Evolutionary conservation across 2,888 invertebrate species (phyloP).

Genomic region (Drosophila macrospina): DNA sequence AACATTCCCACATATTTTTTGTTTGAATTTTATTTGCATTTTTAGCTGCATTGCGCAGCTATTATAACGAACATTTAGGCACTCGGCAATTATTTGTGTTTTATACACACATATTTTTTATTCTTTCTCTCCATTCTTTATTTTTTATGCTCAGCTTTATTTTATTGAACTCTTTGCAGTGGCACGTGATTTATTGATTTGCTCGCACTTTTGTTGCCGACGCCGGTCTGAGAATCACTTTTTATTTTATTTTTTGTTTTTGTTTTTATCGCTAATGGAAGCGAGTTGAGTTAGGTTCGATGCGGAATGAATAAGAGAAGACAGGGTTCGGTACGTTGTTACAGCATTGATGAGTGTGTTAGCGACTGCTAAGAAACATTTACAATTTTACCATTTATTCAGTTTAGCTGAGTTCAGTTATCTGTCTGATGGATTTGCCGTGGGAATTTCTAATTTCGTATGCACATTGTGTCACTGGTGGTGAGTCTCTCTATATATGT

Average conservation of each 20-base stretch:
- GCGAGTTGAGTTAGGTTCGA: constrained; percentile 64
- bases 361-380: constrained; percentile 62
- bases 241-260: not conserved
- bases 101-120: constrained; percentile 18
- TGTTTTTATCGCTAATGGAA: constrained; percentile 69
- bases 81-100: constrained; percentile 27
- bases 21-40: not conserved
- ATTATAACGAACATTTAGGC: constrained; percentile 60
- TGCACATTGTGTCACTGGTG: constrained; percentile 68
- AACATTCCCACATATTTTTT: not conserved
- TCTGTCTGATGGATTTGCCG: constrained; percentile 73
- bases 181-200: constrained; percentile 76
- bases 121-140: not conserved
- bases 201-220: constrained; percentile 41
- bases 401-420: constrained; percentile 7
- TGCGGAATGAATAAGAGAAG: constrained; percentile 38
- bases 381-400: constrained; percentile 12
- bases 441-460: constrained; percentile 78
- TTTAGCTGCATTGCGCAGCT: constrained; percentile 57
- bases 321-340: constrained; percentile 9
- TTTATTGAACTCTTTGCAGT: constrained; percentile 61
- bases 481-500: constrained; percentile 4
- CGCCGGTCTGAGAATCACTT: constrained; percentile 56
- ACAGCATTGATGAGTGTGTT: constrained; percentile 67
- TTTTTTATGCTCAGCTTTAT: constrained; percentile 22